A percentile compares a stretch with the other conserved stretches of the same genome.
Evolutionary conservation across 2,888 invertebrate species (phyloP).

Genomic region (Lymantria dispar): DNA sequence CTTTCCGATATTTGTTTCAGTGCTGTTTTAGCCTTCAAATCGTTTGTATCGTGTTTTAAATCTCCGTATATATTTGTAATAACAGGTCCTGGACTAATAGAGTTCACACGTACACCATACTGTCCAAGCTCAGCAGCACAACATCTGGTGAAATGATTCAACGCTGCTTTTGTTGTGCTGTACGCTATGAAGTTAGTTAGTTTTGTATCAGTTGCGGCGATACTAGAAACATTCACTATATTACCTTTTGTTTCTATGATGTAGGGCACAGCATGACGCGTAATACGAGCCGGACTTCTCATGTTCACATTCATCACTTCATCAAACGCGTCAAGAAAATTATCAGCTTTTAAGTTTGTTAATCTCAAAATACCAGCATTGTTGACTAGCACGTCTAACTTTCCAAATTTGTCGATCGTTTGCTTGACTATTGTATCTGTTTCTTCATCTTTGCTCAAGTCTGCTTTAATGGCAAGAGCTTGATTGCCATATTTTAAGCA

Average conservation of each 20-base stretch:
- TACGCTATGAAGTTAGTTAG: constrained; percentile 57
- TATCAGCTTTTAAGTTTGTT: constrained; percentile 20
- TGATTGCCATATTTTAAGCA: constrained; percentile 24
- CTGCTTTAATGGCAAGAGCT: constrained; percentile 35
- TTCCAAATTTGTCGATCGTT: constrained; percentile 34
- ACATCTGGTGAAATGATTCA: constrained; percentile 88
- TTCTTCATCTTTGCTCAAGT: constrained; percentile 36
- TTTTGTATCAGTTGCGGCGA: constrained; percentile 1
- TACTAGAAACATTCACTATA: constrained; percentile 28
- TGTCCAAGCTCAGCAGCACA: constrained; percentile 84
- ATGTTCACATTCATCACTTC: constrained; percentile 32
- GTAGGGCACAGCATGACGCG: constrained; percentile 33
- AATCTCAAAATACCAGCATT: constrained; percentile 35
- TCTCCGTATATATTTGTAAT: not conserved
- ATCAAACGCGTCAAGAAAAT: constrained; percentile 35
- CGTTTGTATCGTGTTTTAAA: not conserved
- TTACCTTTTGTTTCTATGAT: constrained; percentile 33
- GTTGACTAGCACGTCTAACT: constrained; percentile 46
- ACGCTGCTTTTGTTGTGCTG: constrained; percentile 86
- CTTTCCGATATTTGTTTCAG: constrained; percentile 44
- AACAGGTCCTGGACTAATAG: constrained; percentile 85
- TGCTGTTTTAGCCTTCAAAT: not conserved
- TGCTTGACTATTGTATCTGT: constrained; percentile 24
- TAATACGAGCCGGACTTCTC: constrained; percentile 30
- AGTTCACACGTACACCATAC: constrained; percentile 84